Evolutionary conservation across 2,797 vertebrate species (phyloP), one percentile per base, ranked within the genome.

Genomic region (Sebastes miniatus): DNA sequence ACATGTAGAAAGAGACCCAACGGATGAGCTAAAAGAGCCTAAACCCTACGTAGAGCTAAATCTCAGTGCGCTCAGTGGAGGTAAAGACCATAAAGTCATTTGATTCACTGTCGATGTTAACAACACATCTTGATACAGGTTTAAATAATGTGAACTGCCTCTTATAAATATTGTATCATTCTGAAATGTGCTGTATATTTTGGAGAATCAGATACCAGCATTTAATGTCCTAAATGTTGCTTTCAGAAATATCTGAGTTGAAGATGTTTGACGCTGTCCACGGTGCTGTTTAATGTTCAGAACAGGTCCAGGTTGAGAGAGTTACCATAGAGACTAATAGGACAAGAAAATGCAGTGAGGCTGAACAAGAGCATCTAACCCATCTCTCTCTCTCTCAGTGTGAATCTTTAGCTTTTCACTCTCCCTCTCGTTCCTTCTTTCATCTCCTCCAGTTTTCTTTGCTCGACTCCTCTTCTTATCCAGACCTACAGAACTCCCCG

Each of bases 221-320:
- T 72, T 62, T 50, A 2, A 67, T 36, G 16, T 47, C 29, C 4
- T 22, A 8, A 63, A 52, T 22, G 16, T 34, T 32, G 20, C 64
- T 31, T 36, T 36, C 5, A 63, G 32, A 69, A 7, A 39, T 27
- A 6, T 3, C 24, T 29, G 22, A 54, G 63, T 1, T 18, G 12
- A n/a, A n/a, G 54, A 68, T 65, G 62, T 59, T 16, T 32, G 62
- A 34, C 5, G 9, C 54, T 14, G 36, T 54, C 65, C 8, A 18
- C 24, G 43, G 3, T 27, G 64, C 77, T 74, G 74, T 69, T 88
- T 79, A 74, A 69, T 63, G 79, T 75, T 84, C 81, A 69, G 27
- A 50, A 73, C 80, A 81, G 63, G 76, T 82, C 25, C 32, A 18
- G 14, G 39, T 63, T 76, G 8, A 57, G 4, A 76, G 79, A 69